These are phyloP conservation scores for Halocaridina rubra DNA, from an alignment of 2,888 invertebrate genomes.

Conservation along the genomic window DNA sequence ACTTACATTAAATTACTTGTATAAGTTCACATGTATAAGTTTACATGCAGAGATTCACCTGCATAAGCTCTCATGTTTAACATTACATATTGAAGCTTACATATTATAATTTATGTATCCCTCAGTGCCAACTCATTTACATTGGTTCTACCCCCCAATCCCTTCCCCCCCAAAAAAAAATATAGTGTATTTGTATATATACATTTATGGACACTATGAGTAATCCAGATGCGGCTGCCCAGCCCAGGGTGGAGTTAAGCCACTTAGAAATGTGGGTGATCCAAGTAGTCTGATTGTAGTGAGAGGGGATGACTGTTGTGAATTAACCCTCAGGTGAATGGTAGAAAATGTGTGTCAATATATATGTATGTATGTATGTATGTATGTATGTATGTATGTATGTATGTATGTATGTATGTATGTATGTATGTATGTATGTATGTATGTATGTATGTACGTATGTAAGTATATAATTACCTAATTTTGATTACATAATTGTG, in stretches of 20 bases:
- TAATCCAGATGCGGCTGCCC: too few species aligned
- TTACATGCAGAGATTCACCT: not conserved
- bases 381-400: not conserved
- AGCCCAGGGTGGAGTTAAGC: too few species aligned
- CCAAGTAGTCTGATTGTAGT: too few species aligned
- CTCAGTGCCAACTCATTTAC: too few species aligned
- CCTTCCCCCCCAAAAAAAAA: too few species aligned
- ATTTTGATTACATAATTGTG: not conserved
- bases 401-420: not conserved
- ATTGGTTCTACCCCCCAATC: too few species aligned
- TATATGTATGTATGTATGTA: not conserved
- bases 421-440: not conserved
- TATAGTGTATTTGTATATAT: not conserved
- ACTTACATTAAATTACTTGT: not conserved
- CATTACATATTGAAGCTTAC: not conserved
- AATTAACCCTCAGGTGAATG: too few species aligned
- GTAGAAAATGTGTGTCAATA: not conserved
- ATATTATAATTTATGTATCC: not conserved
- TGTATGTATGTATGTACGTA: not conserved
- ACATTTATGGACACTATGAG: not conserved
- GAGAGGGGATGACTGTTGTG: too few species aligned
- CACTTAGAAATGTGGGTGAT: too few species aligned
- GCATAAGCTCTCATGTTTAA: not conserved
- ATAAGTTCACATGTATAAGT: not conserved
- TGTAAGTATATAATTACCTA: not conserved